Evolutionary conservation across 2,888 invertebrate species (phyloP), one percentile per base, ranked within the genome.

Genomic region (Neria commutata): DNA sequence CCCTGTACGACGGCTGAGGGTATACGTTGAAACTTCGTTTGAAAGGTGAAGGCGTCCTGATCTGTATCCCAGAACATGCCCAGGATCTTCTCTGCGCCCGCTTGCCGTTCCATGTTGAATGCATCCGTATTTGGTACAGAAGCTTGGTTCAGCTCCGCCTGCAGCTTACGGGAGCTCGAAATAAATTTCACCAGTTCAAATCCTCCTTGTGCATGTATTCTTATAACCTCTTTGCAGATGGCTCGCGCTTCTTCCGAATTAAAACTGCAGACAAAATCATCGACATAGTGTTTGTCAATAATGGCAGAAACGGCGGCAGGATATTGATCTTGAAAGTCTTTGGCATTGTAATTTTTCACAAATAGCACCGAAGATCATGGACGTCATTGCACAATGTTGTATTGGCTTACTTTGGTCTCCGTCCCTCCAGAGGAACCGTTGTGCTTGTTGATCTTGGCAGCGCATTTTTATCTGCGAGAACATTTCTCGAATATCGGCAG

Each of bases 381-480:
- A 37, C 16, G 6, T 4, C 37, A 37, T 37, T 6, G 37, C 37
- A n/a, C 4, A 37, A n/a, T 6, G 37, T n/a, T 37, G 37, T 11
- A 37, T 4, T 14, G 37, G 37, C 37, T 37, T 8, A 4, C n/a
- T n/a, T n/a, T 8, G 11, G n/a, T 37, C 16, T n/a, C 37, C 37
- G n/a, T n/a, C 37, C 16, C 37, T 37, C 16, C 37, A 37, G n/a
- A 37, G 10, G n/a, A 37, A 37, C 16, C 37, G 10, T n/a, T 37
- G 37, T n/a, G 16, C 37, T 14, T 37, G 37, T n/a, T 37, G 37
- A 37, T 37, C 37, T n/a, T 37, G 64, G 3, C 53, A 3, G 4
- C 56, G 46, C 16, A 76, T 67, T 37, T 61, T 61, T 8, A 70
- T 51, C 10, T 70, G 58, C 5, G 68, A 56, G 23, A 70, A 70